A percentile compares a stretch with the other conserved stretches of the same genome.
phyloP scores from a whole-genome alignment of 2,797 vertebrate genomes.

The Sebastolobus alascanus region DNA sequence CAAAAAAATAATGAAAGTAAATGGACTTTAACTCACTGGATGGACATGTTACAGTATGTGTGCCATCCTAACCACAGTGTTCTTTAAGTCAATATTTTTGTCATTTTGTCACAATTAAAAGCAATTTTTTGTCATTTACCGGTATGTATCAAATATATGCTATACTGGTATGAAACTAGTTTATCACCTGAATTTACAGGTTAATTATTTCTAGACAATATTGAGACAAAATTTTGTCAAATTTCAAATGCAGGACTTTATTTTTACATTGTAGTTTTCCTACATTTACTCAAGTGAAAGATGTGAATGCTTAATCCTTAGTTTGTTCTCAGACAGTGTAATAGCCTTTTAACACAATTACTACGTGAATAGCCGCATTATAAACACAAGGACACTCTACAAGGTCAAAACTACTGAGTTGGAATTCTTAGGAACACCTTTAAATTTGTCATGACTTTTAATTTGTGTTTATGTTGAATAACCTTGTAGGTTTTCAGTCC shows the following conservation, averaged over 20 bases:
- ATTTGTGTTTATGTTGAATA: background rate
- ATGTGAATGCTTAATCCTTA: background rate
- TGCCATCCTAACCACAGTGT: background rate
- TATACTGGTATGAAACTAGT: background rate
- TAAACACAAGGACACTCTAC: background rate
- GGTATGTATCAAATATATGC: background rate
- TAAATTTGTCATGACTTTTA: background rate
- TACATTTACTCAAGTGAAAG: background rate
- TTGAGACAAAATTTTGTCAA: too few relatives aligned
- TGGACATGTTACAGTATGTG: background rate
- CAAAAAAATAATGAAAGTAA: background rate
- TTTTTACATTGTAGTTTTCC: background rate
- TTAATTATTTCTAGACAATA: background rate
- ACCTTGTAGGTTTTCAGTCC: background rate
- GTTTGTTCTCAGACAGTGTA: background rate
- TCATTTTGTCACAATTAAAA: background rate
- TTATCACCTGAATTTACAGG: background rate
- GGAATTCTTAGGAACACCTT: background rate
- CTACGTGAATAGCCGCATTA: background rate
- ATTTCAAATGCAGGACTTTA: background rate
- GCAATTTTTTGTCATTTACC: accelerated
- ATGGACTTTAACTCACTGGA: background rate
- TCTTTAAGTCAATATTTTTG: background rate
- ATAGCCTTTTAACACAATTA: background rate
- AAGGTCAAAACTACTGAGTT: background rate